Evolutionary conservation across 1,140 invertebrate genomes (phyloP), one percentile per base, ranked within the genome.

Genomic region (Nephila pilipes): DNA sequence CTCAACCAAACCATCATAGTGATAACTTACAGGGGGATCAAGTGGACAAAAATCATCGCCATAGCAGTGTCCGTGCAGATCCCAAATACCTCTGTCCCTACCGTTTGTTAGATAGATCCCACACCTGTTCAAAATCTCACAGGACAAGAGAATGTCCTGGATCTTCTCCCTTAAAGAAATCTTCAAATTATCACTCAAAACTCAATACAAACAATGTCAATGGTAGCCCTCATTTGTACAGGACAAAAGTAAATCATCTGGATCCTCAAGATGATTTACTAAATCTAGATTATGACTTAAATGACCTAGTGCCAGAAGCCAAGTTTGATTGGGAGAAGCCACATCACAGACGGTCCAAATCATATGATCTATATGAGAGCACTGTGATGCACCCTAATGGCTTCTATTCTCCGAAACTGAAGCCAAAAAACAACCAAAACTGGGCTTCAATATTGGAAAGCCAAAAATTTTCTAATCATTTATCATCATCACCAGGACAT

Each of bases 301-400:
- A 91, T 85, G 93, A 94, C 55, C 63, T 94, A 29, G 89, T 88
- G n/a, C 93, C 93, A 36, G 85, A 94, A 36, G 93, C 87, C 38
- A 94, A 92, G 36, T 94, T 94, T 88, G 90, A 93, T 25, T 94
- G 93, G 93, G 93, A 94, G 18, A 89, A 81, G 29, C 93, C 36
- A 85, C 94, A 80, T 60, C 94, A 85, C 46, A 65, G 46, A 38
- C 94, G 95, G 16, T 95, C 95, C 16, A 95, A 94, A 81, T 95
- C 95, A 16, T 94, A 94, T 63, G 25, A 94, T 58, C 38, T 93
- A 16, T 90, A 94, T 36, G 96, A 97, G 91, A 81, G 79, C 60
- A 96, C 94, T 83, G 60, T 83, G 12, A 85, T 29, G 18, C 79
- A 83, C 63, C 88, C 38, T 89, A 94, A 58, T 63, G 91, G 92